Base-by-base conservation (phyloP, 92 coral and sea anemone species). In the Epizoanthus ramosus region DNA sequence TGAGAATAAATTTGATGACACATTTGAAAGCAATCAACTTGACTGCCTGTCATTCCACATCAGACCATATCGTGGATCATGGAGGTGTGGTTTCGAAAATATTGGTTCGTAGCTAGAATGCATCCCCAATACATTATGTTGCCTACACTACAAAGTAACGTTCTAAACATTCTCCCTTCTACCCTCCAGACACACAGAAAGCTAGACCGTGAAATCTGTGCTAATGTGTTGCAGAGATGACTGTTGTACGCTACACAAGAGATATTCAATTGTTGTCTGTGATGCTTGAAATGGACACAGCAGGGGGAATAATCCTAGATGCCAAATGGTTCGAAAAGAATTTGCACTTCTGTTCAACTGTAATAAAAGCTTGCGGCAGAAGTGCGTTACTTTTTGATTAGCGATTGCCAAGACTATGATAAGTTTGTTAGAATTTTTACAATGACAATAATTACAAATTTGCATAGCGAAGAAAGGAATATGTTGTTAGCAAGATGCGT, bases 321-420 rank as follows among this genome's bases (percentile, higher is more conserved):
- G 35, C 43, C 41, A 2, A 4, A 58, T 59, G 9, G 4, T 8
- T 25, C 50, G 15, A n/a, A 19, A 59, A 59, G 25, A 19, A 50
- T 45, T 57, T 15, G 41, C 54, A 50, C 22, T 59, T 76, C 61
- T 19, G 19, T 60, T 52, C 81, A 76, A 68, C 57, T 76, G 19
- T 19, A 31, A 71, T 43, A n/a, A 50, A 50, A 10, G 12, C n/a
- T 12, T 10, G 19, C 13, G 35, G 24, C 54, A 37, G 9, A 59
- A 1, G 5, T 33, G 60, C 56, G 45, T 15, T 21, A 74, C 65
- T 54, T 74, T 63, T 50, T 13, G 54, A 50, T 50, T 50, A 15
- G n/a, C 43, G 37, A 16, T 39, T n/a, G 68, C 19, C 68, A 19
- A 39, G 22, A 8, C 21, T 18, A 18, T 41, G 17, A n/a, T 25